Percentiles rank a stretch among this genome's conserved stretches.
Conservation (phyloP, 2,797 vertebrate species). For the Poecilia velifera region DNA sequence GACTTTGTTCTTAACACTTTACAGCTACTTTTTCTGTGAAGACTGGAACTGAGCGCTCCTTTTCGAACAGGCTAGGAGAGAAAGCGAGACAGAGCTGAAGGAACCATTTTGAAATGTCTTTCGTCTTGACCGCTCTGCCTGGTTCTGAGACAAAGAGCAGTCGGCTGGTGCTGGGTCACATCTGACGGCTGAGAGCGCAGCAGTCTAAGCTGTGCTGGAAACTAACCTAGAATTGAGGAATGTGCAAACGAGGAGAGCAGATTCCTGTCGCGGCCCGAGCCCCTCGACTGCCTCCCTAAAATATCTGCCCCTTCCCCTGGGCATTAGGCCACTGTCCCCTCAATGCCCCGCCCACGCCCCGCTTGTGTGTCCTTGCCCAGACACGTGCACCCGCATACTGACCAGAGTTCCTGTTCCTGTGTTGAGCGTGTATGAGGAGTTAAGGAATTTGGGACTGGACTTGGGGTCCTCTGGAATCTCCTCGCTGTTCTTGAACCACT, state of each 20-base stretch:
- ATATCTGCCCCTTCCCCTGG: slow-evolving; percentile 78
- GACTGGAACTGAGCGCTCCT: not conserved
- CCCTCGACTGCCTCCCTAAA: slow-evolving; percentile 85
- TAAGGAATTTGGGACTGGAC: slow-evolving; percentile 84
- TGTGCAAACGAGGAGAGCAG: slow-evolving; percentile 81
- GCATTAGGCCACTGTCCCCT: slow-evolving; percentile 63
- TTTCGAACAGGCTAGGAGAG: slow-evolving; percentile 3
- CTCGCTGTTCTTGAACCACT: slow-evolving; percentile 92
- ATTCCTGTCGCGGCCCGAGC: slow-evolving; percentile 79
- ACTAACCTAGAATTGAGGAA: slow-evolving; percentile 72
- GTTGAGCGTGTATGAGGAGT: slow-evolving; percentile 90
- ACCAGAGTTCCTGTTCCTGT: slow-evolving; percentile 90
- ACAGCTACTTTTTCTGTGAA: not conserved
- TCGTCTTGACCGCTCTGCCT: slow-evolving; percentile 3
- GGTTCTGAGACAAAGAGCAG: slow-evolving; percentile 20
- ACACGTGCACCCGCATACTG: slow-evolving; percentile 66
- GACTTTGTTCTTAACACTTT: not conserved
- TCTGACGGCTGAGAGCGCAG: slow-evolving; percentile 49
- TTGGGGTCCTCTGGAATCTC: slow-evolving; percentile 88
- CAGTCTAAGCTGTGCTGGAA: slow-evolving; percentile 34
- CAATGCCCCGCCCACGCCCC: slow-evolving; percentile 60
- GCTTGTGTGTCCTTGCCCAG: slow-evolving; percentile 65
- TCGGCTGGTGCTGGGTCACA: slow-evolving; percentile 26
- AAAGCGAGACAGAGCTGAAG: not conserved
- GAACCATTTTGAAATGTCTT: not conserved